Evolutionary conservation across 1,140 invertebrate genomes (phyloP), one percentile per base, ranked within the genome.

Genomic region (Lordiphosa stackelbergi): DNA sequence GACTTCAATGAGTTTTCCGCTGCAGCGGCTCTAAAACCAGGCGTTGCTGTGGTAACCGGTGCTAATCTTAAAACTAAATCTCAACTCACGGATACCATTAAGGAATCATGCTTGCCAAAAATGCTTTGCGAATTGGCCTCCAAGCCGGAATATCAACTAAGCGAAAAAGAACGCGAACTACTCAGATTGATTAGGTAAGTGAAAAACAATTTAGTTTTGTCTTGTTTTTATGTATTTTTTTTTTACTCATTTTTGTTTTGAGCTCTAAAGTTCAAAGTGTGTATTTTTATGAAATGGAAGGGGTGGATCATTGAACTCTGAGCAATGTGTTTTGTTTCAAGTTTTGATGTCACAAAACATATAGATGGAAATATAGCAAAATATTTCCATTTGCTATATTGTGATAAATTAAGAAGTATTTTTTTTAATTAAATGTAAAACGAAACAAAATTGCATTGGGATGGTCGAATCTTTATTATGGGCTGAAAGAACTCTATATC

Each of bases 41-140:
- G 48, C 35, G 40, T 58, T 12, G 24, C 36, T 5, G 59, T 63
- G 51, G 56, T 83, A 5, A 69, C 66, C 0, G 72, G 71, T 5
- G 75, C 77, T 0, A 71, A 62, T 13, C 54, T 83, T n/a, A 81
- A 79, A 46, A 64, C 66, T 9, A 87, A 86, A 46, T 57, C 83
- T 10, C 78, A 85, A 48, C 54, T 87, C 3, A 66, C 85, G 36
- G 85, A 86, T 56, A 81, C 85, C 45, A 87, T 87, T 45, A 87
- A 86, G 59, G 86, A 88, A 37, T 85, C 90, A 5, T 94, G 93
- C 87, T 88, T 95, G 52, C 93, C 93, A 1, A 94, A 94, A 88
- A 89, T 94, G 68, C 92, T 95, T 22, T 95, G 93, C 73, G 93
- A 95, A 87, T 83, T 95, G 81, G 92, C 74, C 90, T 93, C 55